Percentiles rank a stretch among this genome's conserved stretches.
Evolutionary conservation across 2,888 invertebrate species (phyloP).

Genomic region (Cheilosia soror): DNA sequence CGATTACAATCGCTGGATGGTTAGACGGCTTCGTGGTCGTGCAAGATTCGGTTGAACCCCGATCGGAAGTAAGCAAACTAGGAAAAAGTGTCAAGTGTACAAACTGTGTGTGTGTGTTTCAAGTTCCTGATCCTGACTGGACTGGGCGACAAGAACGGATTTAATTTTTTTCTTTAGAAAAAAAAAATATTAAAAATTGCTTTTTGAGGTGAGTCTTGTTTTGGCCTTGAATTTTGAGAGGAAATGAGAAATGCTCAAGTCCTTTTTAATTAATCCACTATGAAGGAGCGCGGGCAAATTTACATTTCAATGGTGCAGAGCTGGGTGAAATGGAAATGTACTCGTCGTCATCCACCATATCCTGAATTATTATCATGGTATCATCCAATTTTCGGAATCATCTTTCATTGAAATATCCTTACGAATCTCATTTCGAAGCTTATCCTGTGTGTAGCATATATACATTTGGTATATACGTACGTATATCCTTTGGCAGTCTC

Average conservation of each 20-base stretch:
- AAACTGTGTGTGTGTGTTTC: slow-evolving; percentile 28
- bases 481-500: slow-evolving; percentile 8
- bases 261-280: slow-evolving; percentile 47
- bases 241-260: slow-evolving; percentile 42
- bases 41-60: slow-evolving; percentile 21
- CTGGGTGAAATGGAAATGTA: slow-evolving; percentile 12
- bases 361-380: slow-evolving; percentile 51
- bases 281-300: slow-evolving; percentile 25
- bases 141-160: neutral
- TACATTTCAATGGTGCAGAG: slow-evolving; percentile 26
- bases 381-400: slow-evolving; percentile 58
- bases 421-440: slow-evolving; percentile 58
- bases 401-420: slow-evolving; percentile 63
- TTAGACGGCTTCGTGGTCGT: slow-evolving; percentile 67
- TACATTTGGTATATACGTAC: neutral
- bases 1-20: slow-evolving; percentile 30
- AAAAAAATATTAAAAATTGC: slow-evolving; percentile 48
- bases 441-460: slow-evolving; percentile 30
- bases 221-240: neutral
- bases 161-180: neutral
- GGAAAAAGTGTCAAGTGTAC: slow-evolving; percentile 23
- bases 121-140: slow-evolving; percentile 59
- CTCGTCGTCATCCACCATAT: slow-evolving; percentile 42
- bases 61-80: slow-evolving; percentile 22
- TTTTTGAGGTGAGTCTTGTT: slow-evolving; percentile 66